Evolutionary conservation across 2,888 invertebrate genomes (phyloP).

Genomic region (Eledona agricola): DNA sequence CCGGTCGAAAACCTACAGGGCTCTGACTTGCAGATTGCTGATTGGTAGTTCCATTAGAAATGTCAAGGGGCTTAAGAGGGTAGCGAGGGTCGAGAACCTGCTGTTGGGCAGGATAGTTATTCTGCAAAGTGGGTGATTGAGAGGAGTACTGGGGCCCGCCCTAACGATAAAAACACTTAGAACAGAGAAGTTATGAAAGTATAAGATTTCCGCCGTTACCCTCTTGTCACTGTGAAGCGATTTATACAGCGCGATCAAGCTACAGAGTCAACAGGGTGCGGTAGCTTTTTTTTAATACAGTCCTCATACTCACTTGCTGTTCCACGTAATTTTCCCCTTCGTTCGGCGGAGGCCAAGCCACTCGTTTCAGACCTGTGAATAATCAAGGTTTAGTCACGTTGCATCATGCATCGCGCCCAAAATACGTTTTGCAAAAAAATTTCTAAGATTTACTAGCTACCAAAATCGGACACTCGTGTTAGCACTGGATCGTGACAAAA

Average conservation of each 20-base stretch:
- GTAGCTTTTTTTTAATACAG: neutral
- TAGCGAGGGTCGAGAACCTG: conserved; percentile 41
- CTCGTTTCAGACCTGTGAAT: conserved; percentile 79
- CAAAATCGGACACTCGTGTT: too few relatives aligned
- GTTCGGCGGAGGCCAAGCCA: conserved; percentile 84
- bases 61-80: conserved; percentile 51
- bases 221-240: conserved; percentile 31
- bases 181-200: conserved; percentile 22
- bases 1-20: conserved; percentile 52
- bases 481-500: too few relatives aligned
- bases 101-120: conserved; percentile 40
- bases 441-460: neutral
- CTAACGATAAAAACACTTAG: conserved; percentile 49
- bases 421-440: conserved; percentile 14
- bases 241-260: conserved; percentile 10
- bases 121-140: conserved; percentile 50
- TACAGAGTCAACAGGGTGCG: conserved; percentile 37
- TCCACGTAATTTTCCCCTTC: conserved; percentile 70
- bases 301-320: conserved; percentile 67
- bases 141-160: conserved; percentile 58
- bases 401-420: conserved; percentile 7
- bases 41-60: conserved; percentile 44
- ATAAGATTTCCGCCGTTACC: conserved; percentile 22
- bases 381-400: conserved; percentile 15
- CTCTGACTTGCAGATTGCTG: conserved; percentile 54